These are phyloP conservation scores for Ptychadena robeensis DNA, from an alignment of 2,797 vertebrate genomes.

Conservation along the genomic window DNA sequence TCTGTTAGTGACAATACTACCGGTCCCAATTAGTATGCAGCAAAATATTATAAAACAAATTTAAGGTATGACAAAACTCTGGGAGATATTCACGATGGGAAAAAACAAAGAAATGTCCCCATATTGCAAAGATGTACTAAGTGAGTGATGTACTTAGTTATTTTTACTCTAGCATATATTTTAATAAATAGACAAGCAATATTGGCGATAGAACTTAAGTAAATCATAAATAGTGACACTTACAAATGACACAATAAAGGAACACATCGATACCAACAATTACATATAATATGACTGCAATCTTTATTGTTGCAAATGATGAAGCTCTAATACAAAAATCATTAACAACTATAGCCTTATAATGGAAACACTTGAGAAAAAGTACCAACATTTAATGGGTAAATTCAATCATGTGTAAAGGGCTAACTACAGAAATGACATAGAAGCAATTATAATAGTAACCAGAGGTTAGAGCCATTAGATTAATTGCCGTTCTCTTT, in stretches of 20 bases:
- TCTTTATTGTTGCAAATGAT: background rate
- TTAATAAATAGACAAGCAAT: background rate
- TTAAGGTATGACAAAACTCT: conserved; percentile 5
- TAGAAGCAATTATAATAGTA: background rate
- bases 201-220: background rate
- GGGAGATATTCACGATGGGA: background rate
- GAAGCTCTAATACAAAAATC: background rate
- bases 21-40: conserved; percentile 47
- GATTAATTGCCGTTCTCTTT: background rate
- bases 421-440: background rate
- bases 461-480: background rate
- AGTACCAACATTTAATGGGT: background rate
- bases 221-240: background rate
- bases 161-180: background rate
- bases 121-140: background rate
- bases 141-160: background rate
- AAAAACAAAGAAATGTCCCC: background rate
- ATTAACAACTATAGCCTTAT: background rate
- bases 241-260: background rate
- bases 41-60: conserved; percentile 35
- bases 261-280: background rate
- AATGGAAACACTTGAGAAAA: conserved; percentile 4
- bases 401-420: background rate
- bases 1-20: conserved; percentile 5
- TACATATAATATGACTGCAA: background rate